Conservation (phyloP, 2,113 vertebrate genomes). For the Vulpes vulpes region DNA sequence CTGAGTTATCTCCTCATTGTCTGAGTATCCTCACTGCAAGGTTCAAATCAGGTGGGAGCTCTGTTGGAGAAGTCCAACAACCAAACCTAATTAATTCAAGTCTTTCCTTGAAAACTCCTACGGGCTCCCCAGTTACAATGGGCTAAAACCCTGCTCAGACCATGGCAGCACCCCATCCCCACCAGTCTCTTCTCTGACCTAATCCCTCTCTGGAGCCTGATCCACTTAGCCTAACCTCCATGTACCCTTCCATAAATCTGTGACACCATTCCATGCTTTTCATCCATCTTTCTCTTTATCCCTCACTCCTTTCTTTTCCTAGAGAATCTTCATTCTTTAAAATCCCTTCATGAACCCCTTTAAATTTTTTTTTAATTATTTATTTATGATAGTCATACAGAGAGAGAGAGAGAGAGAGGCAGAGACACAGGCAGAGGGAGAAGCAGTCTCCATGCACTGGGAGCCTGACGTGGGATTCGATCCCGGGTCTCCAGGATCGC, state of each 20-base stretch:
- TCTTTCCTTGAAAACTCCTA: background rate
- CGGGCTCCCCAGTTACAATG: background rate
- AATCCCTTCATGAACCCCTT: background rate
- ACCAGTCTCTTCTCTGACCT: background rate
- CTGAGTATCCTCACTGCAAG: background rate
- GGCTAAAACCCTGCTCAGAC: background rate
- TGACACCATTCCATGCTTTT: background rate
- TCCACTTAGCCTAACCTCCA: rapidly evolving
- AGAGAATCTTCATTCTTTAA: background rate
- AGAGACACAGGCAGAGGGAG: too few species aligned
- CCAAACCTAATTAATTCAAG: background rate
- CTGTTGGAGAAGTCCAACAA: background rate
- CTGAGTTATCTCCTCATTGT: background rate
- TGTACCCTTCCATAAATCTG: background rate
- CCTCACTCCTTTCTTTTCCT: background rate
- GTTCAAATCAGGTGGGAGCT: rapidly evolving
- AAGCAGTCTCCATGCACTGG: too few species aligned
- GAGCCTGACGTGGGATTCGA: too few species aligned
- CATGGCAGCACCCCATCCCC: rapidly evolving
- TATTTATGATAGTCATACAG: too few species aligned
- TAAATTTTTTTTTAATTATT: too few species aligned
- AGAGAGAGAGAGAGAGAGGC: too few species aligned
- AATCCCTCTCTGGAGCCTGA: too few species aligned
- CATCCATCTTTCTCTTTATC: background rate
- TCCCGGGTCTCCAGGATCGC: too few species aligned